These are phyloP conservation scores for Leucoraja erinaceus DNA, from an alignment of 2,113 vertebrate genomes.

Conservation along the genomic window DNA sequence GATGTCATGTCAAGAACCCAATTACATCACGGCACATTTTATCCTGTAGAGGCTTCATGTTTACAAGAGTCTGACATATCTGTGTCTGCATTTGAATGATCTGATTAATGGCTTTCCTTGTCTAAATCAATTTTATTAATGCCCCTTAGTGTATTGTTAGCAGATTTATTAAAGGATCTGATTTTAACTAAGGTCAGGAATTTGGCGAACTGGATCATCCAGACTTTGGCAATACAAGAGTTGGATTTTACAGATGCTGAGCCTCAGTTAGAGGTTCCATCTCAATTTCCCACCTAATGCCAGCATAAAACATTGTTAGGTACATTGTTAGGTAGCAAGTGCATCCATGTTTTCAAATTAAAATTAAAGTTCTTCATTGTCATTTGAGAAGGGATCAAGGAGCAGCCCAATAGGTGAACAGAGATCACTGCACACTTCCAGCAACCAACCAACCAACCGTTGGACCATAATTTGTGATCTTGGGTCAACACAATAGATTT, in stretches of 20 bases:
- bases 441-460: not conserved
- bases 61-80: not conserved
- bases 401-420: not conserved
- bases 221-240: not conserved
- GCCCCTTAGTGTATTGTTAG: not conserved
- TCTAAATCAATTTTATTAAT: not conserved
- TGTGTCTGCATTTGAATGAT: not conserved
- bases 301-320: not conserved
- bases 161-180: not conserved
- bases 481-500: not conserved
- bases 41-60: not conserved
- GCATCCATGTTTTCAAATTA: not conserved
- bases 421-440: not conserved
- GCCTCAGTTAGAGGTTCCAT: not conserved
- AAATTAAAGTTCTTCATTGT: not conserved
- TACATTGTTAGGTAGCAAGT: not conserved
- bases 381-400: not conserved
- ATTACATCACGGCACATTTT: not conserved
- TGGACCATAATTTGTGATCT: not conserved
- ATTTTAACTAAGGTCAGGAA: not conserved
- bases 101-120: not conserved
- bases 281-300: not conserved
- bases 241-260: not conserved
- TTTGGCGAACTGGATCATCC: not conserved
- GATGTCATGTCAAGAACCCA: not conserved